Base-by-base conservation (phyloP, 1,140 invertebrate species). In the Charaxes varanes region DNA sequence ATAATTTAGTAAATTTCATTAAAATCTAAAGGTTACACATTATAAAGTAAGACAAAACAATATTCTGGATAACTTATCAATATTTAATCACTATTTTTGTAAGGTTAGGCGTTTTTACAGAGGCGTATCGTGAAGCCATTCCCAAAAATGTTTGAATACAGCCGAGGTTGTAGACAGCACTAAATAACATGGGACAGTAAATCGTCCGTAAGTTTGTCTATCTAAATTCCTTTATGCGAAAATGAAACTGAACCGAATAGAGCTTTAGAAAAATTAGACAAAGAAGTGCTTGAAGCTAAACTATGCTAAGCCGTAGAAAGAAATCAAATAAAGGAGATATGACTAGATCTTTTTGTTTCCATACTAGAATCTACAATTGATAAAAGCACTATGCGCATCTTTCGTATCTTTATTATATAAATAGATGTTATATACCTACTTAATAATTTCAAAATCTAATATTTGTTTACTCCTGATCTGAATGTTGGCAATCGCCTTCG, bases 61-160 rank as follows among this genome's bases (percentile, higher is more conserved):
- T 73, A 80, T 83, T 83, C 79, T 83, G 79, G 79, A 80, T 83
- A 83, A 83, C 79, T 80, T 80, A 83, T 79, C 27, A 71, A 70
- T 41, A 52, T 17, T 32, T 33, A 21, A 36, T 28, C 17, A 37
- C 19, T 16, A 49, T 13, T 19, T 34, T 36, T 42, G 33, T 22
- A 35, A 43, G 40, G 46, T 28, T 41, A 31, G 38, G 33, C 38
- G 27, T 54, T 36, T 31, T 26, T 48, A 36, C 7, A 45, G 31
- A 30, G 32, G 41, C 28, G 40, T 33, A 41, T 32, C 34, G 21
- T 24, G 27, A 31, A 31, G 14, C 32, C 6, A 13, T 34, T 23
- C 4, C 26, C 3, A 12, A 31, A 22, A 40, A 28, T 38, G 22
- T 38, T 21, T 30, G 3, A 21, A 13, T 18, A 33, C 10, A 41